phyloP scores from a whole-genome alignment of 2,113 vertebrate species.

The Dicaeum eximium region DNA sequence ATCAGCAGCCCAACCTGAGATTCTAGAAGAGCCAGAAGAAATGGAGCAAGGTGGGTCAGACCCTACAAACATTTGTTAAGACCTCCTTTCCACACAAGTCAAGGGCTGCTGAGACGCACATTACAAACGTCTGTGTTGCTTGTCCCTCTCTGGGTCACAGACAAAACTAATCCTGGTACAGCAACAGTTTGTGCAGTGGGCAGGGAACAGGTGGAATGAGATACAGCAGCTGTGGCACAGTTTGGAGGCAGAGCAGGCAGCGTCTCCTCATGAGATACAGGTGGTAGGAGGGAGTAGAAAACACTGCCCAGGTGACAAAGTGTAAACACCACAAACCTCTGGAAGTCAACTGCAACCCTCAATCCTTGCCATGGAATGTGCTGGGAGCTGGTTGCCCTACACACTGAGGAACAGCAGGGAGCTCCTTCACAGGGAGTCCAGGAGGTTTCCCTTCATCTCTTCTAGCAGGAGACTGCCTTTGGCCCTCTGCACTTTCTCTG shows the following conservation, averaged over 20 bases:
- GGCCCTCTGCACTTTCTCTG: neutral
- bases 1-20: neutral
- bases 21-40: neutral
- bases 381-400: neutral
- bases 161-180: neutral
- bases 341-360: neutral
- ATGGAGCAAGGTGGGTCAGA: neutral
- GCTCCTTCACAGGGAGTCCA: neutral
- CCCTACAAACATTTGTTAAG: neutral
- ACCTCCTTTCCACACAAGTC: neutral
- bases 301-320: neutral
- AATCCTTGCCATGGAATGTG: neutral
- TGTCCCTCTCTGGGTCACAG: neutral
- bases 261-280: neutral
- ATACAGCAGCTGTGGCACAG: neutral
- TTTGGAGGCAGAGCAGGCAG: neutral
- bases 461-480: neutral
- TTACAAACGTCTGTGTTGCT: accelerated
- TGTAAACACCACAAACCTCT: neutral
- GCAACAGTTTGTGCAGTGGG: neutral
- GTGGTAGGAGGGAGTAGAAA: neutral
- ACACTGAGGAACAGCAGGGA: neutral
- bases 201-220: neutral
- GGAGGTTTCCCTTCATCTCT: neutral
- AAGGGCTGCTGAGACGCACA: neutral